Base-by-base conservation (phyloP, 2,113 vertebrate genomes). In the Caranx ignobilis region DNA sequence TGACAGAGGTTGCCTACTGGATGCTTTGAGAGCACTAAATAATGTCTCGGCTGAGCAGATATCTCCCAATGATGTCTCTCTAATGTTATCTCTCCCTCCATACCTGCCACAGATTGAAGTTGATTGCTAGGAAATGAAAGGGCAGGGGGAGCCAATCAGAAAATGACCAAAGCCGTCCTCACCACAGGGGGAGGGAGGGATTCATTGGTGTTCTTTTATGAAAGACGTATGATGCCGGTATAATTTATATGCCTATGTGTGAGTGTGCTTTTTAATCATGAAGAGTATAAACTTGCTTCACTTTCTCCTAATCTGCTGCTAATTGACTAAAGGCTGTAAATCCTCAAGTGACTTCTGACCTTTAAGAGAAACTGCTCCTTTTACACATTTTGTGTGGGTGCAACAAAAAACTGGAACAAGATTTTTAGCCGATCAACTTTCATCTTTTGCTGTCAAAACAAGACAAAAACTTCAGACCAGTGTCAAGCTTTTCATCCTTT, bases 111-210 rank as follows among this genome's bases (percentile, higher is more conserved):
- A 77, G 84, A 93, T 88, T 85, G 79, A 85, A 87, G 90, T 35
- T 79, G 89, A 93, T 88, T 89, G 87, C 86, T 72, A 19, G 88
- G 89, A 92, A 92, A 93, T 92, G 88, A 92, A 90, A 93, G 86
- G 87, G 82, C 75, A 82, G 79, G 16, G 59, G 68, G 56, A 84
- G 79, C 81, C 84, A 80, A 89, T 86, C 85, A 89, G 75, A 78
- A 73, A 85, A 84, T 73, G 82, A 82, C 86, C 84, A 79, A 77
- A 80, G 79, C 52, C 55, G 21, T 41, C 73, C 65, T 71, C 81
- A 35, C 43, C 18, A 18, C 11, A 50, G 26, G 52, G 5, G 9
- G 45, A 26, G 69, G 35, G 45, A 26, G 63, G 47, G 45, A 43
- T 45, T 34, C 39, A 15, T 65, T 39, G 48, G 8, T 43, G 75